These are phyloP conservation scores for Drosophila kohkoa DNA, from an alignment of 1,140 invertebrate species.

Conservation along the genomic window DNA sequence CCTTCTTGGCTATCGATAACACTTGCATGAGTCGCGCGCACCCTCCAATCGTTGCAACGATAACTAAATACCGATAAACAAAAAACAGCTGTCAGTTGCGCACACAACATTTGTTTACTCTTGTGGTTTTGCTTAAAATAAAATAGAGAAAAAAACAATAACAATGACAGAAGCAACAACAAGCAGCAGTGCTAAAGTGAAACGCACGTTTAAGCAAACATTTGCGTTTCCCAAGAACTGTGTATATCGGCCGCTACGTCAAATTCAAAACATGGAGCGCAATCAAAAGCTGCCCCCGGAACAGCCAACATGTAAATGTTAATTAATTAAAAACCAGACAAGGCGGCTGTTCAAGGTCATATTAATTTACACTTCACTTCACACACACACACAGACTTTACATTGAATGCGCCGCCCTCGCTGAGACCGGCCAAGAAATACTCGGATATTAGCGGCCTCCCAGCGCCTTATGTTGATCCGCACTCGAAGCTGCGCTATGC, in stretches of 20 bases:
- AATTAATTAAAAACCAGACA: not conserved
- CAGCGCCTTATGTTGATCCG: slow-evolving; percentile 95
- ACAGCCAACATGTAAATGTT: slow-evolving; percentile 54
- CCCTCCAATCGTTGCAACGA: not conserved
- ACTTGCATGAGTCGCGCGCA: not conserved
- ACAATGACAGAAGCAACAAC: slow-evolving; percentile 44
- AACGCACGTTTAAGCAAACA: slow-evolving; percentile 57
- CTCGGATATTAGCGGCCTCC: slow-evolving; percentile 95
- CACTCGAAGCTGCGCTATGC: slow-evolving; percentile 94
- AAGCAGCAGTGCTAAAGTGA: slow-evolving; percentile 13
- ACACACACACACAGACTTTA: slow-evolving; percentile 87
- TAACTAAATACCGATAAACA: not conserved
- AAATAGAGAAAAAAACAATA: not conserved
- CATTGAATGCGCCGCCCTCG: slow-evolving; percentile 95
- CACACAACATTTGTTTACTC: not conserved
- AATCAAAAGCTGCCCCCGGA: slow-evolving; percentile 46
- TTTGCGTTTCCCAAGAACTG: slow-evolving; percentile 66
- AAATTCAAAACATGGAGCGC: slow-evolving; percentile 70
- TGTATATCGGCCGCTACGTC: slow-evolving; percentile 63
- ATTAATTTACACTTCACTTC: not conserved
- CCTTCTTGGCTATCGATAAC: slow-evolving; percentile 5
- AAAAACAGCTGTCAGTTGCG: slow-evolving; percentile 6
- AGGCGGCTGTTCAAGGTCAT: not conserved
- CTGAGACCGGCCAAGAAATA: slow-evolving; percentile 97
- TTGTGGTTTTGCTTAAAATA: not conserved